phyloP scores from a whole-genome alignment of 1,140 invertebrate species.

The Pollicipes pollicipes region DNA sequence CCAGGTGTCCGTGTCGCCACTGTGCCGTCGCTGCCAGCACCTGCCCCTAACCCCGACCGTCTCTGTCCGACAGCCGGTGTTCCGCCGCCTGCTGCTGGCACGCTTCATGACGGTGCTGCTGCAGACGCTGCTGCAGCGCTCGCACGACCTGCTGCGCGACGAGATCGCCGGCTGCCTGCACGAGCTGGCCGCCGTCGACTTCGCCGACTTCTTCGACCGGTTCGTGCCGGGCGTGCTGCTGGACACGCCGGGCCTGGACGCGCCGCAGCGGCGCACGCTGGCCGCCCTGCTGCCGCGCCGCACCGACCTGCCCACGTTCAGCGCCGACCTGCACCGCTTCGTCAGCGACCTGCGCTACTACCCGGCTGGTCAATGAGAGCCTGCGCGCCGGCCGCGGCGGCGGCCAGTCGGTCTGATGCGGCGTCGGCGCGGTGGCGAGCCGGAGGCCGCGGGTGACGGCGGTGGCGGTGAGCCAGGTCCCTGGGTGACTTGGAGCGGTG shows the following conservation, averaged over 20 bases:
- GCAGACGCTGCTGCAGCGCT: conserved; percentile 44
- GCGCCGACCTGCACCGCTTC: conserved; percentile 51
- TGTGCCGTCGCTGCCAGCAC: no score
- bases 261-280: conserved; percentile 41
- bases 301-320: conserved; percentile 69
- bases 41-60: conserved; percentile 15
- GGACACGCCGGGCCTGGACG: conserved; percentile 41
- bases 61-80: conserved; percentile 39
- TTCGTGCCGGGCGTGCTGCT: conserved; percentile 58
- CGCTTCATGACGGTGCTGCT: conserved; percentile 52
- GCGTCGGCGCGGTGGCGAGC: no score
- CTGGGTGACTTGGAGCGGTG: no score
- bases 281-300: conserved; percentile 29
- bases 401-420: no score
- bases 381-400: no score
- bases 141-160: conserved; percentile 60
- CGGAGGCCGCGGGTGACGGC: no score
- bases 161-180: conserved; percentile 59
- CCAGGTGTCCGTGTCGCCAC: no score
- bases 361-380: conserved; percentile 26
- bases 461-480: no score
- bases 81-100: conserved; percentile 42
- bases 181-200: conserved; percentile 64
- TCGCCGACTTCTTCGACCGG: conserved; percentile 47
- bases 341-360: conserved; percentile 65